A percentile compares a stretch with the other conserved stretches of the same genome.
These are phyloP conservation scores for Aculops lycopersici DNA, from an alignment of 1,140 invertebrate genomes.

Conservation along the genomic window DNA sequence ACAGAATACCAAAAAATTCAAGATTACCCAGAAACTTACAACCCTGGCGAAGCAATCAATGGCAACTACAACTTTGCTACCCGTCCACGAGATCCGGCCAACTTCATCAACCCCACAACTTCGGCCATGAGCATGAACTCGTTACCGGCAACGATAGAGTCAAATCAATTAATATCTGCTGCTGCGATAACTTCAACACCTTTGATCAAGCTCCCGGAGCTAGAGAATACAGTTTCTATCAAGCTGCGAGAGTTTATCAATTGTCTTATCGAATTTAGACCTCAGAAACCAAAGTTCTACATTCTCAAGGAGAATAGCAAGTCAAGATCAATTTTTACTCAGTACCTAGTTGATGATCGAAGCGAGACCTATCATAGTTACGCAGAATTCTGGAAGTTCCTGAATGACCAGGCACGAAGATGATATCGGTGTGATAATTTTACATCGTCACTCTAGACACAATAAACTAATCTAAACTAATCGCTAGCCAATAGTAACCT, in stretches of 20 bases:
- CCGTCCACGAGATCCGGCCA: background rate
- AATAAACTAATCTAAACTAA: too few relatives aligned
- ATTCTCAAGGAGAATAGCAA: slow-evolving; percentile 72
- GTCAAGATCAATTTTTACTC: slow-evolving; percentile 40
- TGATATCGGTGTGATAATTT: too few relatives aligned
- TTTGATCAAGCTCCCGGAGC: slow-evolving; percentile 25
- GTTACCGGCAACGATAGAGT: background rate
- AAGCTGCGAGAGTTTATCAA: slow-evolving; percentile 43
- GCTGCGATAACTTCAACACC: background rate
- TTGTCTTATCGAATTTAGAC: slow-evolving; percentile 47
- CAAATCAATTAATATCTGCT: background rate
- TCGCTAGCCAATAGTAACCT: too few relatives aligned
- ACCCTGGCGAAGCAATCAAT: slow-evolving; percentile 5
- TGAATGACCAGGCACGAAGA: slow-evolving; percentile 46
- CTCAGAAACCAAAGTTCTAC: slow-evolving; percentile 36
- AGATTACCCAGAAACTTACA: too few relatives aligned
- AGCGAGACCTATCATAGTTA: slow-evolving; percentile 73
- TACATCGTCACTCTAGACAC: too few relatives aligned
- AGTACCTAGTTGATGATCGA: slow-evolving; percentile 67
- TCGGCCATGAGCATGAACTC: background rate
- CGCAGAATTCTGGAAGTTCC: slow-evolving; percentile 86
- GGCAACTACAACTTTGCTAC: background rate
- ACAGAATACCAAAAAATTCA: slow-evolving; percentile 26
- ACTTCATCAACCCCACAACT: slow-evolving; percentile 21
- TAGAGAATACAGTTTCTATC: slow-evolving; percentile 38